Conservation (phyloP, 2,888 invertebrate species). For the Drosophila leonis region DNA sequence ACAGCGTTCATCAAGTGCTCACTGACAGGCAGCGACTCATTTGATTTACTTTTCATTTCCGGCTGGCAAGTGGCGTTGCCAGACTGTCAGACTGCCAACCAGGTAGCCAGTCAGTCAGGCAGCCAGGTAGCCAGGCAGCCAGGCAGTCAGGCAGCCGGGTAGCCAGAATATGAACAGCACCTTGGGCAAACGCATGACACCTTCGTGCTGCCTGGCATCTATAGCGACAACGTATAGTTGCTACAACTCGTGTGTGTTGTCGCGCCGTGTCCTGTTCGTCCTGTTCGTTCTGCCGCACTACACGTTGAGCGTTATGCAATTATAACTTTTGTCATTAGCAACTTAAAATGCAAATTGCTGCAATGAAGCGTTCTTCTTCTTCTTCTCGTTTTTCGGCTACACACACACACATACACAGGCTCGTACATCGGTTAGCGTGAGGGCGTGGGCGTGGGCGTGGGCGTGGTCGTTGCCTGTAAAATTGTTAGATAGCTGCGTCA, state of each 20-base stretch:
- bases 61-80: slow-evolving; percentile 67
- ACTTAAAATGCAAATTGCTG: slow-evolving; percentile 82
- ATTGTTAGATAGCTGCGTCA: slow-evolving; percentile 14
- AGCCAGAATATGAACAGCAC: slow-evolving; percentile 12
- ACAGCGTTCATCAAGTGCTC: slow-evolving; percentile 62
- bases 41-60: slow-evolving; percentile 84
- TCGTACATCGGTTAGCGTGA: slow-evolving; percentile 26
- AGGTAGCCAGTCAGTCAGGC: neutral
- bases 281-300: slow-evolving; percentile 27
- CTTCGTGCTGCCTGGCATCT: slow-evolving; percentile 7
- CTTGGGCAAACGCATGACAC: slow-evolving; percentile 41
- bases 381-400: slow-evolving; percentile 55
- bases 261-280: slow-evolving; percentile 21
- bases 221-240: slow-evolving; percentile 44
- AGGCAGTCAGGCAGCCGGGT: neutral
- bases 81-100: slow-evolving; percentile 19
- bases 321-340: slow-evolving; percentile 84
- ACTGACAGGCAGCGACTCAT: slow-evolving; percentile 61
- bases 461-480: slow-evolving; percentile 9
- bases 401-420: slow-evolving; percentile 8
- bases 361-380: slow-evolving; percentile 74
- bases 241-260: slow-evolving; percentile 48
- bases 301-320: slow-evolving; percentile 83
- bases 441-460: slow-evolving; percentile 4
- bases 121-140: neutral